phyloP scores from a whole-genome alignment of 2,888 invertebrate species.

The Trimorus sp. region DNA sequence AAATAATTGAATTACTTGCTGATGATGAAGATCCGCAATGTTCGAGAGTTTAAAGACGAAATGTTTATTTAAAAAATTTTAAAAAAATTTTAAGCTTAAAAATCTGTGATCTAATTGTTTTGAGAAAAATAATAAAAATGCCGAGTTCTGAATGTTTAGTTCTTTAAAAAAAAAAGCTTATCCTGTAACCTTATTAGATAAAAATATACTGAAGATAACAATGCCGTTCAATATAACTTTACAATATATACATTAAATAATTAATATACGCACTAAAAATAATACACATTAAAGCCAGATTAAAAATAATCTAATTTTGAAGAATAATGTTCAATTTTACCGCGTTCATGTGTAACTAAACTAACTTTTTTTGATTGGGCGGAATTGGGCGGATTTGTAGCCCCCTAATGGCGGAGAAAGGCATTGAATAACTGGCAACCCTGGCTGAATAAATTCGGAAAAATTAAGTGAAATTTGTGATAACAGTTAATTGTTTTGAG shows the following conservation, averaged over 20 bases:
- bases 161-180: neutral
- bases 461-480: too few relatives aligned
- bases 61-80: too few relatives aligned
- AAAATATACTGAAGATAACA: neutral
- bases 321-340: neutral
- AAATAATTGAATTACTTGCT: neutral
- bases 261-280: neutral
- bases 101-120: slow-evolving; percentile 1
- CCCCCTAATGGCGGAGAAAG: neutral
- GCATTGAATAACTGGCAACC: neutral
- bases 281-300: slow-evolving; percentile 4
- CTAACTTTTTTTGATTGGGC: slow-evolving; percentile 4
- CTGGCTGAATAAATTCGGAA: neutral
- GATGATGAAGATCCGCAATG: neutral
- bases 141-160: neutral
- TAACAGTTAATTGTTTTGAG: too few relatives aligned
- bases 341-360: neutral
- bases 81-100: neutral
- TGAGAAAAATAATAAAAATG: neutral
- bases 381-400: slow-evolving; percentile 1
- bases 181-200: slow-evolving; percentile 4
- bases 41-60: neutral
- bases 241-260: neutral
- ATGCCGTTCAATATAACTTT: neutral
- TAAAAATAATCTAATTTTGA: neutral